These are phyloP conservation scores for Neuroscelio doddi DNA, from an alignment of 2,888 invertebrate species.

Conservation along the genomic window DNA sequence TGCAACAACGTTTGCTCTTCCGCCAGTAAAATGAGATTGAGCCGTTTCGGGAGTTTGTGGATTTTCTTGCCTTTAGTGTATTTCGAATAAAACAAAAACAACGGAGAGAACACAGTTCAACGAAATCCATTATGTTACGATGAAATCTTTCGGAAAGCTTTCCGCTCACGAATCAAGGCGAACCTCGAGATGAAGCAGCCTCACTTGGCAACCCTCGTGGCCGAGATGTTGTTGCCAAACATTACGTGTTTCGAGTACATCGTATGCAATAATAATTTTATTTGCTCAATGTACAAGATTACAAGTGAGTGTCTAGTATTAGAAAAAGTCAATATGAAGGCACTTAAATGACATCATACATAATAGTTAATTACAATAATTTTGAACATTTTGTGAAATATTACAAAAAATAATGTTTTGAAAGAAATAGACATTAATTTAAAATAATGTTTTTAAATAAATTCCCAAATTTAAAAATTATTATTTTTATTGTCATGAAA, in stretches of 20 bases:
- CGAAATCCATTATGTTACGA: constrained; percentile 30
- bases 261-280: constrained; percentile 3
- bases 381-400: too few species aligned
- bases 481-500: too few species aligned
- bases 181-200: constrained; percentile 17
- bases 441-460: too few species aligned
- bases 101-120: constrained; percentile 13
- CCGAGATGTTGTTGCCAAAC: constrained; percentile 21
- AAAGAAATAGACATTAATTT: too few species aligned
- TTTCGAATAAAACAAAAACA: constrained; percentile 6
- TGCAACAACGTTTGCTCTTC: constrained; percentile 37
- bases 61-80: constrained; percentile 24
- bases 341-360: neutral
- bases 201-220: constrained; percentile 2
- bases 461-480: too few species aligned
- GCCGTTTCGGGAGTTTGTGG: constrained; percentile 20
- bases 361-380: too few species aligned
- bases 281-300: constrained; percentile 7
- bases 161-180: constrained; percentile 20
- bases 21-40: constrained; percentile 33
- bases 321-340: neutral
- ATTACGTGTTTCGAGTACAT: constrained; percentile 10
- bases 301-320: constrained; percentile 1
- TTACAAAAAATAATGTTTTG: too few species aligned
- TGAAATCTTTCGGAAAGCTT: constrained; percentile 36